A percentile compares a stretch with the other conserved stretches of the same genome.
phyloP scores from a whole-genome alignment of 2,113 vertebrate genomes.

The Neodon shergylaensis region DNA sequence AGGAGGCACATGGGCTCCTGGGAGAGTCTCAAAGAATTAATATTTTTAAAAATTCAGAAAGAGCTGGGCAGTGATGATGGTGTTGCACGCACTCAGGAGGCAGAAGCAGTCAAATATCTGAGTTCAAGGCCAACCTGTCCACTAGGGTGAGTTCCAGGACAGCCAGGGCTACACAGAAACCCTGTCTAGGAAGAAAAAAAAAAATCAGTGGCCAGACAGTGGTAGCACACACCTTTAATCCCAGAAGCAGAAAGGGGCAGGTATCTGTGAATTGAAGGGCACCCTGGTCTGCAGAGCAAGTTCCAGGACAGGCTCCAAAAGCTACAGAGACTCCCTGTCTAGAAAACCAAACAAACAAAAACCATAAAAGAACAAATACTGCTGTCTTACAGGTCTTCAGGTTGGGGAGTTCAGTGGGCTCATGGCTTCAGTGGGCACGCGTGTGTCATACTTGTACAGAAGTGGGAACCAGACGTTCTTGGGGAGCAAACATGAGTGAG shows the following conservation, averaged over 20 bases:
- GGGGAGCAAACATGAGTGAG: neutral
- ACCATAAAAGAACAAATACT: neutral
- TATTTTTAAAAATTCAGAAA: neutral
- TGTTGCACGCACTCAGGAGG: neutral
- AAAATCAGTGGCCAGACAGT: neutral
- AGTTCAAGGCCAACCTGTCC: neutral
- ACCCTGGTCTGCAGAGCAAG: neutral
- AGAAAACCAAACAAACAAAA: too few species aligned
- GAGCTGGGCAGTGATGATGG: too few species aligned
- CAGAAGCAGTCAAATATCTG: neutral
- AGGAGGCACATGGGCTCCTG: neutral
- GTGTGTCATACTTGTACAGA: neutral
- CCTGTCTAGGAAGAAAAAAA: too few species aligned
- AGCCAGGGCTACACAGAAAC: neutral
- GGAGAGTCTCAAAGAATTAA: neutral
- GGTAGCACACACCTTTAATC: neutral
- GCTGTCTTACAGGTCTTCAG: neutral
- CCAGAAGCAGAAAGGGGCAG: neutral
- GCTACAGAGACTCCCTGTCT: too few species aligned
- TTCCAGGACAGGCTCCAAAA: neutral
- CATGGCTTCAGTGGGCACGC: neutral
- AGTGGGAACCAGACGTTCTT: neutral
- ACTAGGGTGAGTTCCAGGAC: neutral
- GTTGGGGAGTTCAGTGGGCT: neutral
- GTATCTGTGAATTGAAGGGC: neutral